Evolutionary conservation across 2,888 invertebrate species (phyloP).

Genomic region (Gryllus longicercus): DNA sequence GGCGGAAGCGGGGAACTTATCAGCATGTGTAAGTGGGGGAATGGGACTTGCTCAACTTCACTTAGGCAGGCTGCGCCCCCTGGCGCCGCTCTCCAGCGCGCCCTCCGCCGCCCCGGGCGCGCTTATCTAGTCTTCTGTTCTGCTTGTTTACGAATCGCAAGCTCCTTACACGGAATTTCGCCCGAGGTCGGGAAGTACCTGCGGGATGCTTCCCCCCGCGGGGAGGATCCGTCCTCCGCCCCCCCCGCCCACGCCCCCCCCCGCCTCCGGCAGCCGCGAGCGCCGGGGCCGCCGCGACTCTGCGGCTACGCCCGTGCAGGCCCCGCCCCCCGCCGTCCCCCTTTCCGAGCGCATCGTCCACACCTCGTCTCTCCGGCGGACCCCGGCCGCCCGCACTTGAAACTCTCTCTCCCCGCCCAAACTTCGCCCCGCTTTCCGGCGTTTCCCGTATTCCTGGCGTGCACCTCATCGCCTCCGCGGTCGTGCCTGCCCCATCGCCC

Average conservation of each 20-base stretch:
- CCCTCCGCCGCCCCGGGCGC: constrained; percentile 5
- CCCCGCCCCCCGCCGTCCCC: too few species aligned
- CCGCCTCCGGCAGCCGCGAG: not conserved
- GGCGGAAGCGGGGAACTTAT: not conserved
- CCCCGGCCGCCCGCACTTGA: too few species aligned
- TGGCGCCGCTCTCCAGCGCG: not conserved
- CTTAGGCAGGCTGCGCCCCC: not conserved
- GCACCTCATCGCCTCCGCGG: too few species aligned
- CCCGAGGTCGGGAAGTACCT: constrained; percentile 1
- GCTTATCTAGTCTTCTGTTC: constrained; percentile 17
- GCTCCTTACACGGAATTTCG: constrained; percentile 7
- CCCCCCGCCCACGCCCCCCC: not conserved
- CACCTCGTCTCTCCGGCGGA: too few species aligned
- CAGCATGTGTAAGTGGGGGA: constrained; percentile 7
- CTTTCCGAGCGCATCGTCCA: too few species aligned
- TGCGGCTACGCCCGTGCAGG: not conserved
- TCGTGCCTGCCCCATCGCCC: too few species aligned
- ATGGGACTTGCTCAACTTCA: constrained; percentile 11
- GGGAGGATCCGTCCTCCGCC: not conserved
- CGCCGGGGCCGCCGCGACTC: not conserved
- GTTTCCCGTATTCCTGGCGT: too few species aligned
- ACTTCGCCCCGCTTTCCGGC: too few species aligned
- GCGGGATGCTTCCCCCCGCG: not conserved
- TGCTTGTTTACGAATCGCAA: constrained; percentile 9
- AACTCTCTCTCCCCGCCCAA: too few species aligned